Percentiles rank a stretch among this genome's conserved stretches.
Evolutionary conservation across 2,888 invertebrate species (phyloP).

Genomic region (Chrysina gloriosa): DNA sequence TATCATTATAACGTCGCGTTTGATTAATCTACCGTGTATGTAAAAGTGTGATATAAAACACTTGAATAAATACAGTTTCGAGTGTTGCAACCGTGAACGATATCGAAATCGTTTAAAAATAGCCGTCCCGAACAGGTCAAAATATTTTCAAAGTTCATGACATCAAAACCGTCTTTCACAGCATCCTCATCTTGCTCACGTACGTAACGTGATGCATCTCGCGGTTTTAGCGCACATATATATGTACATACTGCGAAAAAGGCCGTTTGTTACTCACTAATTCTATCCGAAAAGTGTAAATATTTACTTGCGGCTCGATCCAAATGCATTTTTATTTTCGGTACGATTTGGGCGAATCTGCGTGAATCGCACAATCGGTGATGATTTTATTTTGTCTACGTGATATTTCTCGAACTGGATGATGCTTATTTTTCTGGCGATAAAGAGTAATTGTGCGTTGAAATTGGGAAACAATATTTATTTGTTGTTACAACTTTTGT

Average conservation of each 20-base stretch:
- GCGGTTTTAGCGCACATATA: not conserved
- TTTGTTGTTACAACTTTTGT: too few species aligned
- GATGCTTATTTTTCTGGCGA: too few species aligned
- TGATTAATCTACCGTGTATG: not conserved
- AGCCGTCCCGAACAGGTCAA: conserved; percentile 28
- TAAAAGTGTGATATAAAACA: conserved; percentile 10
- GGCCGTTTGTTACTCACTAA: not conserved
- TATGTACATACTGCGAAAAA: too few species aligned
- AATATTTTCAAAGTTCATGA: conserved; percentile 37
- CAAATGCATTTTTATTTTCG: not conserved
- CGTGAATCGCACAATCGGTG: not conserved
- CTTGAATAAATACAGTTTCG: not conserved
- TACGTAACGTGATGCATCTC: conserved; percentile 5
- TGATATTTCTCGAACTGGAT: not conserved
- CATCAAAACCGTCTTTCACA: conserved; percentile 24
- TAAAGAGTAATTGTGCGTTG: too few species aligned
- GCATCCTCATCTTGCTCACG: conserved; percentile 18
- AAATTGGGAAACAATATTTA: too few species aligned
- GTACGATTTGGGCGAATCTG: not conserved
- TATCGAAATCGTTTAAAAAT: conserved; percentile 37
- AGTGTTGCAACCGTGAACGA: conserved; percentile 3
- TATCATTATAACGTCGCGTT: not conserved
- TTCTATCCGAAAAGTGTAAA: not conserved
- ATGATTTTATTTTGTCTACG: not conserved
- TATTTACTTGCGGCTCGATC: not conserved